phyloP scores from a whole-genome alignment of 2,797 vertebrate species.

The Neomorphus geoffroyi region DNA sequence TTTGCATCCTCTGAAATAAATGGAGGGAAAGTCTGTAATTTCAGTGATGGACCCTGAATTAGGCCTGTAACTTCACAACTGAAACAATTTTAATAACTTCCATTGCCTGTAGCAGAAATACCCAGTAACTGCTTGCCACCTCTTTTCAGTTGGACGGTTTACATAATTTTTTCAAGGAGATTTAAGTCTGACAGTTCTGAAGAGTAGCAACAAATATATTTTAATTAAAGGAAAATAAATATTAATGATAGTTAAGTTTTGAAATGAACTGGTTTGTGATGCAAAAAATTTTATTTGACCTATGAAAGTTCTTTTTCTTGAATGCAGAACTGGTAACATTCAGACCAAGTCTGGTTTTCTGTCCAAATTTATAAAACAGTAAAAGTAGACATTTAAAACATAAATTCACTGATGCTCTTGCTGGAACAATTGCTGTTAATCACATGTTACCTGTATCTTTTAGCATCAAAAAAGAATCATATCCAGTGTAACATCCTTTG shows the following conservation, averaged over 20 bases:
- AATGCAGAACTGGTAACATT: not conserved
- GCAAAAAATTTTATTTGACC: not conserved
- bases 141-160: constrained; percentile 13
- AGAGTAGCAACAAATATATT: not conserved
- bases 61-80: not conserved
- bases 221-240: not conserved
- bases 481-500: not conserved
- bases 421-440: not conserved
- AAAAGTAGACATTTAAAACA: not conserved
- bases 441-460: not conserved
- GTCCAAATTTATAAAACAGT: not conserved
- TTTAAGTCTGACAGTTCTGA: not conserved
- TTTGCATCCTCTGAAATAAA: not conserved
- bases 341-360: not conserved
- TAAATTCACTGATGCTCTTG: not conserved
- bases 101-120: not conserved
- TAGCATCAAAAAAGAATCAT: not conserved
- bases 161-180: not conserved
- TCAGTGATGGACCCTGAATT: not conserved
- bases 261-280: not conserved
- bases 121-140: not conserved
- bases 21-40: not conserved
- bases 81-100: not conserved
- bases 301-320: not conserved
- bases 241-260: not conserved